Conservation (phyloP, 2,113 vertebrate genomes). For the Myanophis thanlyinensis region DNA sequence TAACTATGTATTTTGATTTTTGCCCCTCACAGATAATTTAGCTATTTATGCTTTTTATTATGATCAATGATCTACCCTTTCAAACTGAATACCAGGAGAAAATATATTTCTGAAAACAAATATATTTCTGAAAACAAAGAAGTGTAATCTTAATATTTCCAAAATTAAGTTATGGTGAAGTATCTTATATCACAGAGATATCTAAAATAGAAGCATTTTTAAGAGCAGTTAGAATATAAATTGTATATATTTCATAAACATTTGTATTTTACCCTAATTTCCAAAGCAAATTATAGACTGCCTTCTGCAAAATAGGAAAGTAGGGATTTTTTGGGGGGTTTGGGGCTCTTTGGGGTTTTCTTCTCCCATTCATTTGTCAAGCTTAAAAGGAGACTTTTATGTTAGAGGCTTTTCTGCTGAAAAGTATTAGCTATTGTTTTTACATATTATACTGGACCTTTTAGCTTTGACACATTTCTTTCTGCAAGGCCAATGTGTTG, state of each 20-base stretch:
- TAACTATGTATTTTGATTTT: neutral
- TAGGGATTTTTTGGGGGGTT: neutral
- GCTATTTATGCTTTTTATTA: neutral
- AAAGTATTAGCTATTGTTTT: too few species aligned
- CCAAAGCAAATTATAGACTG: neutral
- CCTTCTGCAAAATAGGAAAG: neutral
- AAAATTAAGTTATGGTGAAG: neutral
- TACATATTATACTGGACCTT: too few species aligned
- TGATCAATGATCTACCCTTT: neutral
- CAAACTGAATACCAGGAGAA: neutral
- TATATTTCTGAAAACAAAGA: neutral
- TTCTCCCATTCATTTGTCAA: too few species aligned
- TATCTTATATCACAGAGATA: neutral
- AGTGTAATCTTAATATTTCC: neutral
- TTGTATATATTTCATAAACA: neutral
- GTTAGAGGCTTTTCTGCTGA: too few species aligned
- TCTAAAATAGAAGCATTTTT: neutral
- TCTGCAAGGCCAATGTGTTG: too few species aligned
- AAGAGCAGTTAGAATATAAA: constrained; percentile 25
- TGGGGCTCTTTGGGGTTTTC: constrained; percentile 7
- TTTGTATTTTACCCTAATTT: neutral
- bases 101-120: neutral
- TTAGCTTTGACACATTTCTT: too few species aligned
- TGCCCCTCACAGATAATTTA: neutral
- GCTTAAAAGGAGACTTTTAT: too few species aligned